These are phyloP conservation scores for Matsumyia berberina DNA, from an alignment of 2,888 invertebrate genomes.

Conservation along the genomic window DNA sequence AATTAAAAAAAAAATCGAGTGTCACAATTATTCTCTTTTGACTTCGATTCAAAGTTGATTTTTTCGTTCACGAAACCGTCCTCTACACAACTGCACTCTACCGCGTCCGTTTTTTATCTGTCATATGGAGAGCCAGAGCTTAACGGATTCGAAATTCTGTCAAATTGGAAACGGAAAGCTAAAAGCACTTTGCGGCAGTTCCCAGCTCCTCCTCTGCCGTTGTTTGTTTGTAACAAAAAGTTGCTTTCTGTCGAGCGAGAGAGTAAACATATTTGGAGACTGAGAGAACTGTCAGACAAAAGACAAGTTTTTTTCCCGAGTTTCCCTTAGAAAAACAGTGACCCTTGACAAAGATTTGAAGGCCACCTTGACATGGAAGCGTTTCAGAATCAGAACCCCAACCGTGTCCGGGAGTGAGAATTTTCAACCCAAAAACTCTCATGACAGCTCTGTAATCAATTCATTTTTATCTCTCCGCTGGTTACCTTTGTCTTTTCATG, in stretches of 20 bases:
- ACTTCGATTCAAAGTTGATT: conserved; percentile 24
- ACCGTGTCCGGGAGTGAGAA: neutral
- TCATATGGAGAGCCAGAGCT: conserved; percentile 43
- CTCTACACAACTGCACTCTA: conserved; percentile 61
- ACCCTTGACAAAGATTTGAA: conserved; percentile 2
- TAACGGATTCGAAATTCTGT: conserved; percentile 51
- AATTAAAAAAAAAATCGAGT: conserved; percentile 25
- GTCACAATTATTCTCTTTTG: conserved; percentile 30
- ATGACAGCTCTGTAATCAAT: neutral
- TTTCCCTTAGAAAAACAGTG: conserved; percentile 23
- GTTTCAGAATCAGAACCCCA: neutral
- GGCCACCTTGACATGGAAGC: neutral
- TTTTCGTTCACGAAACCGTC: conserved; percentile 40
- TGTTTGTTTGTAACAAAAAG: conserved; percentile 27
- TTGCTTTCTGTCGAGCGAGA: neutral
- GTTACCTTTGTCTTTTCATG: conserved; percentile 4
- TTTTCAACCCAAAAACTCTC: neutral
- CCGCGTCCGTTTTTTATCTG: conserved; percentile 62
- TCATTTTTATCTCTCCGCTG: neutral
- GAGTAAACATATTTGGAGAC: neutral
- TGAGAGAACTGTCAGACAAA: neutral
- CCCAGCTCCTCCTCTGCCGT: neutral
- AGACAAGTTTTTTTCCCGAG: conserved; percentile 4
- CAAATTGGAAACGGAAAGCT: conserved; percentile 22
- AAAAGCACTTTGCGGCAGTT: conserved; percentile 9